These are phyloP conservation scores for Ochropleura plecta DNA, from an alignment of 2,888 invertebrate species.

Conservation along the genomic window DNA sequence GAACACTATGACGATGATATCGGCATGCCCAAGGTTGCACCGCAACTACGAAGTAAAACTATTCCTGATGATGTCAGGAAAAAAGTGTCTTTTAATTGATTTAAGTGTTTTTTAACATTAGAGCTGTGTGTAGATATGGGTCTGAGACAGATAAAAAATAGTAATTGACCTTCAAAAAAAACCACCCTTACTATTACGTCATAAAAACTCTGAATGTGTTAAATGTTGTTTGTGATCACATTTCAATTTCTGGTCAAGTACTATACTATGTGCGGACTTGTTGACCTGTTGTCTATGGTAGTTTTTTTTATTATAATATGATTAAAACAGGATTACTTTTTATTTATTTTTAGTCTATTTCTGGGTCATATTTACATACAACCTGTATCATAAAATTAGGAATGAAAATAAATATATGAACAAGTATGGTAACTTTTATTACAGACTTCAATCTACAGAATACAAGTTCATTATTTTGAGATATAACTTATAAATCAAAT, in stretches of 20 bases:
- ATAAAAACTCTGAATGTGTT: background rate
- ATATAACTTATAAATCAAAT: constrained; percentile 2
- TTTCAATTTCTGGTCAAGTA: no score
- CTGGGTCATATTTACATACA: background rate
- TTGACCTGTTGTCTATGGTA: no score
- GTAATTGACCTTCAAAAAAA: background rate
- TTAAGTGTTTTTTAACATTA: background rate
- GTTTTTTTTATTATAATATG: no score
- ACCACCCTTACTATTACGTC: background rate
- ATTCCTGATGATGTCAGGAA: constrained; percentile 81
- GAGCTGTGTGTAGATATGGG: background rate
- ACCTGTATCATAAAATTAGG: background rate
- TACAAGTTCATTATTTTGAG: constrained; percentile 8
- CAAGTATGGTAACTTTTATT: constrained; percentile 39
- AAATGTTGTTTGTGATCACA: no score
- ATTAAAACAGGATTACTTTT: background rate
- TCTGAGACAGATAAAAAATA: background rate
- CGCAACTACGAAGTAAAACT: constrained; percentile 65
- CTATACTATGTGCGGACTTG: no score
- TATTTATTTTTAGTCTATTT: background rate
- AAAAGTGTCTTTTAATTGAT: constrained; percentile 85
- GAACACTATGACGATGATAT: constrained; percentile 67
- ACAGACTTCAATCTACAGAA: constrained; percentile 7
- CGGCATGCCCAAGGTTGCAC: constrained; percentile 60
- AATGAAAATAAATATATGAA: constrained; percentile 8